A percentile compares a stretch with the other conserved stretches of the same genome.
These are phyloP conservation scores for Malthinus seriepunctatus DNA, from an alignment of 2,888 invertebrate species.

Conservation along the genomic window DNA sequence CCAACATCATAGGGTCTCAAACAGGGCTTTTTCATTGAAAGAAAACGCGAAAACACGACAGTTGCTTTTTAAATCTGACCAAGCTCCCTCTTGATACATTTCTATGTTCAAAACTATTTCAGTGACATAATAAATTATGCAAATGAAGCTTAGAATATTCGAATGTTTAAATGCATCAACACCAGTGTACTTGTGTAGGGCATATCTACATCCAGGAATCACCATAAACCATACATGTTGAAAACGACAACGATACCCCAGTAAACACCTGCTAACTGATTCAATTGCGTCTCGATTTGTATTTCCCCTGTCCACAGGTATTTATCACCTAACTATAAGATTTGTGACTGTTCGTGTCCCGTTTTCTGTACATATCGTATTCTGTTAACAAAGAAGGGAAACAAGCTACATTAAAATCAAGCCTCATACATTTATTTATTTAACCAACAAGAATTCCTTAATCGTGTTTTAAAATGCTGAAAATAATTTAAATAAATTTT, in stretches of 20 bases:
- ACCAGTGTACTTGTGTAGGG: too few species aligned
- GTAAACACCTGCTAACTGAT: constrained; percentile 44
- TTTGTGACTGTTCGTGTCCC: constrained; percentile 29
- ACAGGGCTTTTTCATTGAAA: too few species aligned
- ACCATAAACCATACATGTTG: constrained; percentile 35
- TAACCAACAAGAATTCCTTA: background rate
- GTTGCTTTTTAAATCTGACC: too few species aligned
- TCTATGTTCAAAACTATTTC: too few species aligned
- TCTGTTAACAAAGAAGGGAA: constrained; percentile 26
- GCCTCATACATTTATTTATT: constrained; percentile 12
- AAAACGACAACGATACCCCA: constrained; percentile 19
- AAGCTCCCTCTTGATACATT: too few species aligned
- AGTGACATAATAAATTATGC: too few species aligned
- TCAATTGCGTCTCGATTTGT: constrained; percentile 44
- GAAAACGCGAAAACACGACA: too few species aligned
- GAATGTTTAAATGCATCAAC: too few species aligned
- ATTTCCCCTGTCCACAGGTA: constrained; percentile 40
- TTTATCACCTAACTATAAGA: constrained; percentile 37
- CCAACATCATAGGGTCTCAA: too few species aligned
- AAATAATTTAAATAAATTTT: background rate
- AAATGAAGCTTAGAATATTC: too few species aligned
- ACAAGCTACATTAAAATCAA: constrained; percentile 17
- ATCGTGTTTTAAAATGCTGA: background rate
- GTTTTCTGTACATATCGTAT: constrained; percentile 25
- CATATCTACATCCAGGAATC: constrained; percentile 31